A percentile compares a stretch with the other conserved stretches of the same genome.
Conservation (phyloP, 2,888 invertebrate genomes). For the Harpagoxenus sublaevis region DNA sequence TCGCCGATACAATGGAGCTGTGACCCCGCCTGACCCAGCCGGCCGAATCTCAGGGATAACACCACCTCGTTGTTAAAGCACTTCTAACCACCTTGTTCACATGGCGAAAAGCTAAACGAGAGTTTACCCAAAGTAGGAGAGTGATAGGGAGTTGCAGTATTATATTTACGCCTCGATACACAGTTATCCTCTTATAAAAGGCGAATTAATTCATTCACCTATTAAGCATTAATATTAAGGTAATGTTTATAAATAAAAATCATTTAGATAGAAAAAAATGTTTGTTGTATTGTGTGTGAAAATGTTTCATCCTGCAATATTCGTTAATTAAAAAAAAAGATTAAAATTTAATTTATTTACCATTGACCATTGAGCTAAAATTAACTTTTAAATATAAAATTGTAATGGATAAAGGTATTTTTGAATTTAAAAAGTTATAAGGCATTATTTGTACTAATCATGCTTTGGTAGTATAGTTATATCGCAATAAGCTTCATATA, state of each 20-base stretch:
- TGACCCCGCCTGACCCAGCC: conserved; percentile 77
- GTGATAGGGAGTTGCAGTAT: neutral
- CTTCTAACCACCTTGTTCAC: conserved; percentile 46
- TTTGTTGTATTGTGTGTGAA: neutral
- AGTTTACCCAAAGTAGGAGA: neutral
- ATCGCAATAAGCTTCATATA: neutral
- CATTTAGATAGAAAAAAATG: neutral
- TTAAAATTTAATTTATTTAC: neutral
- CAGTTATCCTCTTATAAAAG: neutral
- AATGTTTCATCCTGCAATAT: neutral
- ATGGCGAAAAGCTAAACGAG: conserved; percentile 21
- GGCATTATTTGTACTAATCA: neutral
- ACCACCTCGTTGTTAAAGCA: conserved; percentile 67
- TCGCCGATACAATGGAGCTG: conserved; percentile 74
- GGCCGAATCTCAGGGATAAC: conserved; percentile 74
- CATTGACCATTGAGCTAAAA: neutral
- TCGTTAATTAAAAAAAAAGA: neutral
- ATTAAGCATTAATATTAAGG: neutral
- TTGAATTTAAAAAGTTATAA: neutral
- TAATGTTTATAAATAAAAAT: neutral
- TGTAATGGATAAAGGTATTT: neutral
- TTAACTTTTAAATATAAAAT: neutral
- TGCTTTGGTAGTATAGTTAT: neutral
- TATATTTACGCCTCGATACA: conserved; percentile 32
- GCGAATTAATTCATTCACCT: neutral